Conservation (phyloP, 2,113 vertebrate species). For the Desmodus rotundus region DNA sequence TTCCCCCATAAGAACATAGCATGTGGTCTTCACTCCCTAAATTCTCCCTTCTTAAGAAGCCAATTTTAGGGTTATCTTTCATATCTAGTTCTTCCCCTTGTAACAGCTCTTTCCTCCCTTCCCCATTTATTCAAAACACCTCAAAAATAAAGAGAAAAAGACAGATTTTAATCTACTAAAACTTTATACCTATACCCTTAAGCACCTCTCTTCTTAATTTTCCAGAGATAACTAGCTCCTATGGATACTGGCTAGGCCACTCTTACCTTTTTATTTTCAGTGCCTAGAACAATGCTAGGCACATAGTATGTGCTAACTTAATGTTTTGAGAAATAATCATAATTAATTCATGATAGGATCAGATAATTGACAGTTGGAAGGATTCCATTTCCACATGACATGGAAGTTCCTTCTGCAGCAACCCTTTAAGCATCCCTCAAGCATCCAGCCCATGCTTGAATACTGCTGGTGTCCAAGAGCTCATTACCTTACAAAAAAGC, state of each 20-base stretch:
- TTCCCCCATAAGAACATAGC: neutral
- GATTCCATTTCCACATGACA: neutral
- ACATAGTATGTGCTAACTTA: neutral
- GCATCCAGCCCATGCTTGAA: neutral
- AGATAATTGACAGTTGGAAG: neutral
- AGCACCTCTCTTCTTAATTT: conserved; percentile 1
- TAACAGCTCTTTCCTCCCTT: neutral
- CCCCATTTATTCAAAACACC: neutral
- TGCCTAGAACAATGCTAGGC: neutral
- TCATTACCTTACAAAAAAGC: neutral
- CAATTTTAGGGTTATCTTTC: neutral
- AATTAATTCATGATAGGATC: neutral
- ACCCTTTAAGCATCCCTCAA: neutral
- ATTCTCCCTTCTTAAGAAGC: neutral
- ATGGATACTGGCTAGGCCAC: neutral
- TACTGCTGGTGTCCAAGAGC: neutral
- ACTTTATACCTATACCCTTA: neutral
- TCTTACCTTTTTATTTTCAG: conserved; percentile 3
- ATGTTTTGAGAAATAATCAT: neutral
- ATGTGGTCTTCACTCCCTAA: neutral
- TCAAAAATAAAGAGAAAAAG: neutral
- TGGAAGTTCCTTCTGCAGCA: neutral
- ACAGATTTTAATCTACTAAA: neutral
- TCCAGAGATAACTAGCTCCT: neutral
- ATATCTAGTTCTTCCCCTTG: neutral